Percentiles rank a stretch among this genome's conserved stretches.
Evolutionary conservation across 2,888 invertebrate genomes (phyloP).

Genomic region (Apodemia zela): DNA sequence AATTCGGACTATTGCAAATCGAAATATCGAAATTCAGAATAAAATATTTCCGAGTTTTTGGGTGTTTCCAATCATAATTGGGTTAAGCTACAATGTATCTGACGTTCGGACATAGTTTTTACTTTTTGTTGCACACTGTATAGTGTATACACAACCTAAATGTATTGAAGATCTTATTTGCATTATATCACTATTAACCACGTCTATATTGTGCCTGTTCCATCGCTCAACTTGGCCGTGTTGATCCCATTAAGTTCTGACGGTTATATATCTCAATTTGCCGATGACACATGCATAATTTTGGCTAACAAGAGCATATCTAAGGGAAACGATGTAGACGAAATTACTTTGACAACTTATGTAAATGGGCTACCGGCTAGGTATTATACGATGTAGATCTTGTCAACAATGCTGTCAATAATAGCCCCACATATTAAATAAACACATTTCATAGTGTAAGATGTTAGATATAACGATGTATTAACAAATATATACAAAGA

Average conservation of each 20-base stretch:
- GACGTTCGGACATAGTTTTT: too few relatives aligned
- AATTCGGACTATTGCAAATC: too few relatives aligned
- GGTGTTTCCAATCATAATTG: too few relatives aligned
- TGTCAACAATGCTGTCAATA: neutral
- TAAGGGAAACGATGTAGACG: slow-evolving; percentile 2
- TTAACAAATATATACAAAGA: too few relatives aligned
- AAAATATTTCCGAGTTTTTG: too few relatives aligned
- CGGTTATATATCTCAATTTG: slow-evolving; percentile 11
- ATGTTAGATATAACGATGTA: neutral
- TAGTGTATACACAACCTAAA: too few relatives aligned
- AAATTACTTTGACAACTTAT: slow-evolving; percentile 15
- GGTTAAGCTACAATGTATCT: too few relatives aligned
- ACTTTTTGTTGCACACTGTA: too few relatives aligned
- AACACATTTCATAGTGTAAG: neutral
- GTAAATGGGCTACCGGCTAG: slow-evolving; percentile 8
- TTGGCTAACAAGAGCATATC: slow-evolving; percentile 1
- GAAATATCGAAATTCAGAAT: too few relatives aligned
- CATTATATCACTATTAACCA: neutral
- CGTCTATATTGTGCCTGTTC: slow-evolving; percentile 5
- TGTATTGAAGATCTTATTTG: neutral
- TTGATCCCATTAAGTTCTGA: slow-evolving; percentile 9
- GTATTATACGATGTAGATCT: neutral
- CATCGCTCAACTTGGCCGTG: neutral
- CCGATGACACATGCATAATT: slow-evolving; percentile 16
- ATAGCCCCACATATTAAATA: neutral